Evolutionary conservation across 2,113 vertebrate species (phyloP), one percentile per base, ranked within the genome.

Genomic region (Murina feae): DNA sequence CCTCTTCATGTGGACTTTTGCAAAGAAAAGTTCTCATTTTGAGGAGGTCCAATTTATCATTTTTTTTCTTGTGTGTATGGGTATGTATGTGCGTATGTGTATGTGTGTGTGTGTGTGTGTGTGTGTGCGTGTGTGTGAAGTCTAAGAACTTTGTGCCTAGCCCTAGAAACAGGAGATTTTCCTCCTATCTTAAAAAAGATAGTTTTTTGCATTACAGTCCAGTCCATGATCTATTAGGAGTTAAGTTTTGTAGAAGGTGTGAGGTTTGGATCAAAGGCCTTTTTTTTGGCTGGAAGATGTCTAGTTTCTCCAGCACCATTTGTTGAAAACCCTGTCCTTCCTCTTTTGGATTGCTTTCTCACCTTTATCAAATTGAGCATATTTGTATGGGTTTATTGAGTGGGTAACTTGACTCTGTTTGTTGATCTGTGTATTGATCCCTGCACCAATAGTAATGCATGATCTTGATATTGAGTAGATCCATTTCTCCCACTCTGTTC

Each of bases 21-120:
- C 16, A 71, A 49, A 92, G 30, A 81, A 88, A 42, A 86, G n/a
- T 79, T 89, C 80, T 76, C 39, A 79, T 91, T 89, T 80, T 68
- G 75, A 30, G 53, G 51, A 82, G 23, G 10, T 86, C 4, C 47
- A 84, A 8, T 37, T 84, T 83, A 60, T 60, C 7, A 32, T 1
- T 81, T 75, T 87, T 87, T 58, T 90, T 80, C 75, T 88, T 90
- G 49, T 68, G 4, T 66, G 28, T 30, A 10, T 20, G 28, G 25
- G 25, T n/a, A n/a, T n/a, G n/a, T n/a, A n/a, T n/a, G n/a, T n/a
- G n/a, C n/a, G n/a, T n/a, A n/a, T 35, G 18, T 21, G 35, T 69
- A 18, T 69, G n/a, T 47, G 80, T 63, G 42, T 21, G 2, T n/a
- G 7, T 78, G 42, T 35, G 18, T 21, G 35, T 69, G n/a, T 69